Base-by-base conservation (phyloP, 2,113 vertebrate genomes). In the Vombatus ursinus region DNA sequence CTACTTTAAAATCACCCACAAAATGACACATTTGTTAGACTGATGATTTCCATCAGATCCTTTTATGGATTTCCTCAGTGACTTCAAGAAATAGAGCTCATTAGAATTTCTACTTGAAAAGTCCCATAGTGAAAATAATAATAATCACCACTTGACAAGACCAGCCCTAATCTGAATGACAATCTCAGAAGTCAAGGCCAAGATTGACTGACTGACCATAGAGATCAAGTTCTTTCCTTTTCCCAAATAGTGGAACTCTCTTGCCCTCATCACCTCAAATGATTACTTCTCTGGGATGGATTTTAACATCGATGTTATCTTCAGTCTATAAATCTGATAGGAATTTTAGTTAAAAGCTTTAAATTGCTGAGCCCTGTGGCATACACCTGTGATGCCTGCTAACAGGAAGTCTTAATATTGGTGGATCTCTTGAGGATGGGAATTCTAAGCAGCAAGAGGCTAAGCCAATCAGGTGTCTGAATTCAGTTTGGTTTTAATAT, bases 101-200 rank as follows among this genome's bases (percentile, higher is more conserved):
- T 96, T 97, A 97, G 96, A 92, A 97, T 97, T 94, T 95, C 68
- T 90, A 57, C 52, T 91, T 2, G 1, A 90, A 37, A 84, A 92
- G 93, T n/a, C 68, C 90, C 90, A 92, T 5, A 16, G 44, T 93
- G 91, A 90, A 93, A 96, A 96, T 84, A 93, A 50, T 50, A 96
- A 89, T 12, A 94, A 50, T 23, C 12, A 96, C 54, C 48, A 49
- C 50, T 94, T 49, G 37, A 93, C 52, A 52, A 52, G 22, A 1
- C 22, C 9, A 94, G 89, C 44, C 44, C 77, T 44, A 68, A 94
- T 95, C 93, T 95, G 94, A 52, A 50, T 90, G 31, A 68, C 31
- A 68, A 68, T 68, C 31, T 68, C 92, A 93, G 91, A 96, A 89
- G 92, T 68, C 93, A 93, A 68, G 93, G 31, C 94, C 95, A 96